These are phyloP conservation scores for Otis tarda DNA, from an alignment of 2,113 vertebrate genomes.

Conservation along the genomic window DNA sequence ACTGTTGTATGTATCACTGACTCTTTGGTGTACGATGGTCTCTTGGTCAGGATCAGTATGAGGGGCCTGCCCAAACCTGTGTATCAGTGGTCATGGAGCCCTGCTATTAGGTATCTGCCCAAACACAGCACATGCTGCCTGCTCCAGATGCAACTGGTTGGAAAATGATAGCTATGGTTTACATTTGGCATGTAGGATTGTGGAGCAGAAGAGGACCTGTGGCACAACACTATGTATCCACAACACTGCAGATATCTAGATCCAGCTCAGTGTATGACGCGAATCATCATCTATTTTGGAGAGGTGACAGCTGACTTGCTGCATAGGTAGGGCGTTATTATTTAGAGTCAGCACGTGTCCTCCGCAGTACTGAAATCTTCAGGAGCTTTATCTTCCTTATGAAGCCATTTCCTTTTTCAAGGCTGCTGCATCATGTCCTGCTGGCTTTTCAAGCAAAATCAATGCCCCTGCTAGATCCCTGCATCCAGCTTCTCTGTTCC, in stretches of 20 bases:
- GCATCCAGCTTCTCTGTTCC: not conserved
- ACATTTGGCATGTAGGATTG: not conserved
- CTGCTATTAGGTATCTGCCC: not conserved
- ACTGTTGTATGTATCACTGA: accelerated
- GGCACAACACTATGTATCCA: not conserved
- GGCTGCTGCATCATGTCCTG: not conserved
- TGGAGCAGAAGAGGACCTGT: not conserved
- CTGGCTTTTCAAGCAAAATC: not conserved
- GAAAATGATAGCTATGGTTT: not conserved
- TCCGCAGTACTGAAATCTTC: not conserved
- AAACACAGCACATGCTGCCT: not conserved
- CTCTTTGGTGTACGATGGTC: not conserved
- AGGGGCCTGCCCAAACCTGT: not conserved
- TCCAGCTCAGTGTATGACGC: not conserved
- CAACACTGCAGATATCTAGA: not conserved
- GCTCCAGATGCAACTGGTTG: not conserved
- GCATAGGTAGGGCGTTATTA: not conserved
- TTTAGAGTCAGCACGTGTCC: not conserved
- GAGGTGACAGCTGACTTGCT: not conserved
- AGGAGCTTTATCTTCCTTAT: not conserved
- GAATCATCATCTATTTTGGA: not conserved
- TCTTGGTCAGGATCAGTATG: not conserved
- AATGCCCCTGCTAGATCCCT: not conserved
- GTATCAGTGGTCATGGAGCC: not conserved
- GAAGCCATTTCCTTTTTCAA: not conserved